Conservation (phyloP, 1,140 invertebrate species). For the Ruditapes philippinarum region DNA sequence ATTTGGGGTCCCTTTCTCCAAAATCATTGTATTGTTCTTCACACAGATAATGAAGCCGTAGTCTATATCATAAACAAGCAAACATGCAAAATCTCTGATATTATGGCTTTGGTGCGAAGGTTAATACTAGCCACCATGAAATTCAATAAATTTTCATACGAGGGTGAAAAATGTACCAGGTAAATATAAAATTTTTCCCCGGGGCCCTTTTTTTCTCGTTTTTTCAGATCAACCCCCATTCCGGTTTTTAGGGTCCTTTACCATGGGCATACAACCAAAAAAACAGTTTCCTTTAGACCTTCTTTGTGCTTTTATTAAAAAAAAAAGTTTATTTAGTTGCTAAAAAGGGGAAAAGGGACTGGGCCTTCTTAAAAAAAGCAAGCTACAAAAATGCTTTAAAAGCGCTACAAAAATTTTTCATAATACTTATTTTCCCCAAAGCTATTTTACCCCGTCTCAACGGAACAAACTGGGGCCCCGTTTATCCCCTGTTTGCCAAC, state of each 20-base stretch:
- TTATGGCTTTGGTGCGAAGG: slow-evolving; percentile 64
- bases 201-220: no score
- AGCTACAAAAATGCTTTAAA: neutral
- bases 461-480: neutral
- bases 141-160: neutral
- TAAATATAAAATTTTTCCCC: no score
- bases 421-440: neutral
- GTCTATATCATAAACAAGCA: slow-evolving; percentile 63
- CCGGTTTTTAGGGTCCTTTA: no score
- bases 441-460: neutral
- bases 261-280: no score
- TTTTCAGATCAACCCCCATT: no score
- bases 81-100: neutral
- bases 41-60: slow-evolving; percentile 62
- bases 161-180: neutral
- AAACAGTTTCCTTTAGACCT: no score
- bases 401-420: neutral
- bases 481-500: neutral
- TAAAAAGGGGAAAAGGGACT: no score
- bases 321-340: no score
- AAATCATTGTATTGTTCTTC: slow-evolving; percentile 50
- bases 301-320: no score
- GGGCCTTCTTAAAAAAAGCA: neutral
- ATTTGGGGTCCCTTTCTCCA: slow-evolving; percentile 31
- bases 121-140: slow-evolving; percentile 12